phyloP scores from a whole-genome alignment of 1,140 invertebrate genomes.

The Mizuhopecten yessoensis region DNA sequence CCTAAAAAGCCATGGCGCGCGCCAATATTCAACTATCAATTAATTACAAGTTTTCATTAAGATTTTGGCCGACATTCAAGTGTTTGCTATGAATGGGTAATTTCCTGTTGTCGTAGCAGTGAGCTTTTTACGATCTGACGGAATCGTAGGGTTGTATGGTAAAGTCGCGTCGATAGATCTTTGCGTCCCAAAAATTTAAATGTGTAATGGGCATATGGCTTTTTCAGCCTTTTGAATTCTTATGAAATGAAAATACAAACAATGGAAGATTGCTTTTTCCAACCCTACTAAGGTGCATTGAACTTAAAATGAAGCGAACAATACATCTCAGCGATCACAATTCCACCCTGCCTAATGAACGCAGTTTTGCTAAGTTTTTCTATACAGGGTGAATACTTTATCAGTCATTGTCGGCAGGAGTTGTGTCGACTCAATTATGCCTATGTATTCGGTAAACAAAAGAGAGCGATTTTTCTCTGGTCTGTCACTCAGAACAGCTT shows the following conservation, averaged over 20 bases:
- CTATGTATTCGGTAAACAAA: not conserved
- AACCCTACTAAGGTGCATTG: not conserved
- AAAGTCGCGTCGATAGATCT: not conserved
- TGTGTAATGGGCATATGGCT: not conserved
- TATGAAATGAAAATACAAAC: not conserved
- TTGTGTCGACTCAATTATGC: not conserved
- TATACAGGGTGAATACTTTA: not conserved
- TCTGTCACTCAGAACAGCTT: not conserved
- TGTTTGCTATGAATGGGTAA: not conserved
- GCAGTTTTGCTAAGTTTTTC: not conserved
- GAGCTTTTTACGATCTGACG: not conserved
- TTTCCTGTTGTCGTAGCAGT: not conserved
- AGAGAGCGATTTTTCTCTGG: not conserved
- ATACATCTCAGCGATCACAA: not conserved
- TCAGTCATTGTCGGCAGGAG: not conserved
- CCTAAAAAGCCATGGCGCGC: not conserved
- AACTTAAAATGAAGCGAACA: not conserved
- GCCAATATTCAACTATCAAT: slow-evolving; percentile 8
- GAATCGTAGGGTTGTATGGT: not conserved
- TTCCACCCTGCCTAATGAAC: not conserved
- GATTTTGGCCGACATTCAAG: slow-evolving; percentile 13
- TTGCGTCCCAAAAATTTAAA: slow-evolving; percentile 2
- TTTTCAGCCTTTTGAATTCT: not conserved
- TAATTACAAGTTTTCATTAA: slow-evolving; percentile 7
- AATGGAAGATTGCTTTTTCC: not conserved